Evolutionary conservation across 2,113 vertebrate genomes (phyloP).

Genomic region (Anhinga rufa): DNA sequence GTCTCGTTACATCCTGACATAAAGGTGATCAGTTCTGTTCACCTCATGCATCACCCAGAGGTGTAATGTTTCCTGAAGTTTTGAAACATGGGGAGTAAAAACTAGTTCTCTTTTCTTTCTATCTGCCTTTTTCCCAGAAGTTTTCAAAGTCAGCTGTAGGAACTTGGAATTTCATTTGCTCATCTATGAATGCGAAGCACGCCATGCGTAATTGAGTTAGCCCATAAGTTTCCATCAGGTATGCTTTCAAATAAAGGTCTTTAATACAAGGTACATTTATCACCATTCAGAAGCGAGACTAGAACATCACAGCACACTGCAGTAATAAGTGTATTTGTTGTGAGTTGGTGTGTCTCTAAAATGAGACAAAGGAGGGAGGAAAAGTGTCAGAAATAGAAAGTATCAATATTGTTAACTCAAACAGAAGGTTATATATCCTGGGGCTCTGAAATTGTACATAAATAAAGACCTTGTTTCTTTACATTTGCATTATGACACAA

Average conservation of each 20-base stretch:
- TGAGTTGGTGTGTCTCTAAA: not conserved
- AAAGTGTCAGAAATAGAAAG: constrained; percentile 23
- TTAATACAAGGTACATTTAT: not conserved
- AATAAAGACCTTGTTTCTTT: not conserved
- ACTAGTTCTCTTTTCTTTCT: not conserved
- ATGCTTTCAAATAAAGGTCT: not conserved
- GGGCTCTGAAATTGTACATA: not conserved
- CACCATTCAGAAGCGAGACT: not conserved
- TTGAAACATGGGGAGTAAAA: not conserved
- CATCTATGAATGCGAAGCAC: not conserved
- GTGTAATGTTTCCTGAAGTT: not conserved
- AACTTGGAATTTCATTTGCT: not conserved
- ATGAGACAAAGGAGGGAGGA: not conserved
- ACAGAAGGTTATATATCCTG: constrained; percentile 12
- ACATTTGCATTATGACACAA: too few species aligned
- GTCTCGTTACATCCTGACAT: accelerated
- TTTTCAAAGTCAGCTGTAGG: not conserved
- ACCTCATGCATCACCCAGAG: not conserved
- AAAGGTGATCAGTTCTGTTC: not conserved
- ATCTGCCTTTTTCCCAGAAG: not conserved
- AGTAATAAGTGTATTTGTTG: not conserved
- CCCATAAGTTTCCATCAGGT: not conserved
- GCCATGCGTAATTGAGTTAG: not conserved
- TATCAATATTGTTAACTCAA: constrained; percentile 33
- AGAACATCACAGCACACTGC: not conserved